Percentiles rank a stretch among this genome's conserved stretches.
These are phyloP conservation scores for Platorchestia sp. DNA, from an alignment of 1,140 invertebrate species.

Conservation along the genomic window DNA sequence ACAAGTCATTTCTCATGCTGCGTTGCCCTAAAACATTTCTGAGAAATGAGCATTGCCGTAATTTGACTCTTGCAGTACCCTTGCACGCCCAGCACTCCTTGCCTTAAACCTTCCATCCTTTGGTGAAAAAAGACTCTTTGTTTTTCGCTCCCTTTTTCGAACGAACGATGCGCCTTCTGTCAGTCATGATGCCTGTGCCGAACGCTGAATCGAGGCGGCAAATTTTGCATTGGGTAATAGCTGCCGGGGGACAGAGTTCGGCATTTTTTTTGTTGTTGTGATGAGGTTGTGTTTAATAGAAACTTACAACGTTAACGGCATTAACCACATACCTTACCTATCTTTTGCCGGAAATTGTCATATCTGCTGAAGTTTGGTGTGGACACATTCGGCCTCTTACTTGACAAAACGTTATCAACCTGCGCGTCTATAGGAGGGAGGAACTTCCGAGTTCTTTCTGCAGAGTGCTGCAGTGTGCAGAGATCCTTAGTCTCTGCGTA, in stretches of 20 bases:
- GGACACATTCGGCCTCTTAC: not conserved
- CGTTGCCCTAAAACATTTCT: slow-evolving; percentile 40
- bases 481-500: no score
- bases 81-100: not conserved
- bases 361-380: not conserved
- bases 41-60: slow-evolving; percentile 43
- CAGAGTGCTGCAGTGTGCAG: no score
- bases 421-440: no score
- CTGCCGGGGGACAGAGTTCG: not conserved
- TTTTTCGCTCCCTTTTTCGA: not conserved
- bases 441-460: not conserved
- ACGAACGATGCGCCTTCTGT: not conserved
- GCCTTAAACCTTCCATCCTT: not conserved
- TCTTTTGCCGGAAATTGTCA: not conserved
- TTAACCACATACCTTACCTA: not conserved
- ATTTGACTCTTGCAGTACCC: slow-evolving; percentile 43
- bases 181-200: not conserved
- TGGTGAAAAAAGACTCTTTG: not conserved
- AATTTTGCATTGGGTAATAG: not conserved
- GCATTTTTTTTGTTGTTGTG: not conserved
- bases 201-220: not conserved
- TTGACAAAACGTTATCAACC: not conserved
- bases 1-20: slow-evolving; percentile 50
- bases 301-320: not conserved
- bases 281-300: not conserved